These are phyloP conservation scores for Portunus trituberculatus DNA, from an alignment of 1,140 invertebrate genomes.

Conservation along the genomic window DNA sequence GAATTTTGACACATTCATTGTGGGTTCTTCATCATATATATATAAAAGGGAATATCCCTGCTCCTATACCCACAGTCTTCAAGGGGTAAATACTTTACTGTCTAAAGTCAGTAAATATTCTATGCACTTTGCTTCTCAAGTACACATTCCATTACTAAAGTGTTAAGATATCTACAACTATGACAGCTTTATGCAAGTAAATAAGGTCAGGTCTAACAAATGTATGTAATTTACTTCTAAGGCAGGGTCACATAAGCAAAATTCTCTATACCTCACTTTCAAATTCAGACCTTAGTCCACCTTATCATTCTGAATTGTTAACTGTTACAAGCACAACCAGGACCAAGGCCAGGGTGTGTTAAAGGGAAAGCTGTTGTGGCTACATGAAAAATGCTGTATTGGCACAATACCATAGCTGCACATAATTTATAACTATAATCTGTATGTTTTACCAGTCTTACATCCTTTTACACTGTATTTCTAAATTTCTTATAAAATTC, in stretches of 20 bases:
- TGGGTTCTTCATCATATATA: constrained; percentile 34
- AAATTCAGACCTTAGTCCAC: too few species aligned
- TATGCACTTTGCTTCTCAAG: not conserved
- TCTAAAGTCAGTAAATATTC: not conserved
- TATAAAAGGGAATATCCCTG: not conserved
- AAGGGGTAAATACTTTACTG: not conserved
- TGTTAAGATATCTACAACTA: not conserved
- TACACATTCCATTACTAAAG: not conserved
- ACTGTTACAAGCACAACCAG: not conserved
- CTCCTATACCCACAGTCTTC: not conserved
- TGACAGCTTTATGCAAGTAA: not conserved
- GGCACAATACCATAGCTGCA: not conserved
- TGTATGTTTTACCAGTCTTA: too few species aligned
- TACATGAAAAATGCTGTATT: not conserved
- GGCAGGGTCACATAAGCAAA: not conserved
- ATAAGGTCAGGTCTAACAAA: not conserved
- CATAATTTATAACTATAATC: too few species aligned
- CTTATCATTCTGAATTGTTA: not conserved
- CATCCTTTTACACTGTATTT: too few species aligned
- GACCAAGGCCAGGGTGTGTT: not conserved
- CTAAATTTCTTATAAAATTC: too few species aligned
- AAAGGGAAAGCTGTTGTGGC: not conserved
- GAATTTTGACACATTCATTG: constrained; percentile 63
- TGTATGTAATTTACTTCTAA: not conserved
- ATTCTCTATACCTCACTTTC: not conserved